These are phyloP conservation scores for Rhyacophila brunnea DNA, from an alignment of 1,140 invertebrate genomes.

Conservation along the genomic window DNA sequence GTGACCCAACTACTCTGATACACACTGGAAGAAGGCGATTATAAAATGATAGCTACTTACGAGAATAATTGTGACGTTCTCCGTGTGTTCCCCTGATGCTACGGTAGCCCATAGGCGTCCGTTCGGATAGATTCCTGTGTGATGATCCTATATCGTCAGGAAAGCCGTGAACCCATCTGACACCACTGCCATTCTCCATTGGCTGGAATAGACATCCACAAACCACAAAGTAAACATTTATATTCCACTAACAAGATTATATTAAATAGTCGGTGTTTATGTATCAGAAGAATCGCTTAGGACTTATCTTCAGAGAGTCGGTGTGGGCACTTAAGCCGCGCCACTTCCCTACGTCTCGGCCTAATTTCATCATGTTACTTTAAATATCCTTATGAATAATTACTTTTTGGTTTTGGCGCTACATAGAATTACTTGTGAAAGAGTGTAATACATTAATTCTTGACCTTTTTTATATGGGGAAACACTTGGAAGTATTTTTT, in stretches of 20 bases:
- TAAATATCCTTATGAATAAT: background rate
- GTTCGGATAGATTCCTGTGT: conserved; percentile 11
- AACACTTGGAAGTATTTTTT: too few species aligned
- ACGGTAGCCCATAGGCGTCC: conserved; percentile 23
- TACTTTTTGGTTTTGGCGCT: too few species aligned
- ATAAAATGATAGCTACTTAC: background rate
- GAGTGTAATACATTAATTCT: too few species aligned
- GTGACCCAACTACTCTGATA: too few species aligned
- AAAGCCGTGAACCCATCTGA: conserved; percentile 15
- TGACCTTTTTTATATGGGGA: too few species aligned
- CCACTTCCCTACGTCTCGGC: conserved; percentile 21
- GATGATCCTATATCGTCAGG: conserved; percentile 23
- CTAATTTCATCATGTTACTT: conserved; percentile 26
- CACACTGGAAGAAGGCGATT: too few species aligned
- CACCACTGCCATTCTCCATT: conserved; percentile 4
- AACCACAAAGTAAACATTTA: background rate
- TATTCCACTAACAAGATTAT: background rate
- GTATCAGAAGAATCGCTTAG: conserved; percentile 14
- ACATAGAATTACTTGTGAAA: too few species aligned
- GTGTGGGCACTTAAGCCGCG: conserved; percentile 10
- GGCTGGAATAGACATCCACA: background rate
- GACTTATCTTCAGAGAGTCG: conserved; percentile 14
- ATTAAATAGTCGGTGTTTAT: conserved; percentile 5
- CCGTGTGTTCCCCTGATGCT: conserved; percentile 30
- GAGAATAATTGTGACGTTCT: background rate